Evolutionary conservation across 1,140 invertebrate genomes (phyloP), one percentile per base, ranked within the genome.

Genomic region (Lutraria rhynchaena): DNA sequence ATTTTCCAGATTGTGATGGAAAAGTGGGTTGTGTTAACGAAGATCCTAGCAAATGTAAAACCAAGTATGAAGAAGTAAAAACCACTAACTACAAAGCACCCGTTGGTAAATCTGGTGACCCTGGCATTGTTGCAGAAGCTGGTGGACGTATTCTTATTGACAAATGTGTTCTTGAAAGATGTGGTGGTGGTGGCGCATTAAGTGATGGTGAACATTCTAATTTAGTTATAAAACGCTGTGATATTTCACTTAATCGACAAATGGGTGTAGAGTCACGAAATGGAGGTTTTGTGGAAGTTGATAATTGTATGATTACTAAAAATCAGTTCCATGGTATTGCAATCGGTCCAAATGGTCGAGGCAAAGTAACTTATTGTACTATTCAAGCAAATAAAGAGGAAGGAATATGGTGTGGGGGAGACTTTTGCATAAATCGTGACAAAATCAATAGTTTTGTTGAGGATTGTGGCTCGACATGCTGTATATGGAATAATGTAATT

Each of bases 321-420:
- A 70, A 70, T 33, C 67, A 70, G n/a, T 53, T n/a, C 17, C 67
- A 70, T 27, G 67, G 67, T 2, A 41, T 70, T 9, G 67, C 49
- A 1, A 70, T 70, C 49, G 67, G 67, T 17, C 67, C 67, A 0
- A 51, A 53, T 35, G 67, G 67, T 1, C 49, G 19, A 35, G 67
- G 67, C 17, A 3, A 19, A 5, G 67, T 70, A 13, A 51, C 11
- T 29, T 35, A 35, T 11, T 51, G 49, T 53, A 19, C 44, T 17
- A 70, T 70, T 33, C n/a, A 55, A 49, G 33, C 29, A 24, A 70
- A 70, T 44, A 37, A 33, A 35, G 1, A 46, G 4, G 67, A 70
- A 35, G 67, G 67, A 1, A 70, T 70, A 11, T 70, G 67, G 67
- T 49, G 44, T 15, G 67, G 67, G 35, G 67, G 44, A 58, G 24